Base-by-base conservation (phyloP, 2,113 vertebrate genomes). In the Rhipidura dahli region DNA sequence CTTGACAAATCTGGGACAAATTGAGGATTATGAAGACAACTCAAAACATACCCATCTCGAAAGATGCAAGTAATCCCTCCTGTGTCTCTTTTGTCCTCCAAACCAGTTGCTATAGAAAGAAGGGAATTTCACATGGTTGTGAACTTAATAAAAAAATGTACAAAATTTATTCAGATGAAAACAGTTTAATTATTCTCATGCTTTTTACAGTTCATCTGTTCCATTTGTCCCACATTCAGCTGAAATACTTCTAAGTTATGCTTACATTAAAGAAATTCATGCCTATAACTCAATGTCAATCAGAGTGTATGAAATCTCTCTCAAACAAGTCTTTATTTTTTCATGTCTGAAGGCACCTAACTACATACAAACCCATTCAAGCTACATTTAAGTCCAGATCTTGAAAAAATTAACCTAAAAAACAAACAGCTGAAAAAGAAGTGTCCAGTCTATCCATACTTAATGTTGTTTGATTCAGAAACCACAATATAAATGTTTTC, bases 401-500 rank as follows among this genome's bases (percentile, higher is more conserved):
- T 83, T 5, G 4, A 92, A 87, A 83, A 95, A 87, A 69, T 22
- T 71, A 72, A 40, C 33, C 6, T 17, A 33, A 23, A 85, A 95
- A 69, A 53, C n/a, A 35, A 37, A 26, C 3, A n/a, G 22, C 35
- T 5, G 13, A 78, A 63, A 75, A 70, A 91, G 7, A 78, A 87
- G 69, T 77, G 37, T 76, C 56, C 94, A 97, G 95, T 85, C 89
- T 96, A 93, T 91, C 91, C 97, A 97, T 98, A 98, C 98, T 98
- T 98, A 98, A 96, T 94, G 87, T 91, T 98, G 94, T 97, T 98
- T 97, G 96, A 98, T 97, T 98, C 95, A 93, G 87, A 97, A 97
- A 96, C 97, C 97, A 88, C 94, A 97, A 90, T 47, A 96, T 94
- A 97, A 98, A 98, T 97, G 97, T 97, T 98, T 98, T 97, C 94